phyloP scores from a whole-genome alignment of 2,888 invertebrate genomes.

The Eueremaeus valkanovi region DNA sequence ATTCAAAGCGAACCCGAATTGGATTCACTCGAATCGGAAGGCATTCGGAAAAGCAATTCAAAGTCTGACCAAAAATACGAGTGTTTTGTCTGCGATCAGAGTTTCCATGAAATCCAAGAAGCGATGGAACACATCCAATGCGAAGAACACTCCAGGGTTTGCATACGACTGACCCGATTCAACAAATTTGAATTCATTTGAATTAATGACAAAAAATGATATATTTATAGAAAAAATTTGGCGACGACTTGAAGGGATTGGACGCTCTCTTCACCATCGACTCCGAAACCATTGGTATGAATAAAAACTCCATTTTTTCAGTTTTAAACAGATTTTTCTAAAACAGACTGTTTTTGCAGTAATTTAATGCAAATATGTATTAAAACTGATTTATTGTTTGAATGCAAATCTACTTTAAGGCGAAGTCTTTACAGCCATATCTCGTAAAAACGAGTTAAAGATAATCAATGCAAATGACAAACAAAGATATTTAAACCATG shows the following conservation, averaged over 20 bases:
- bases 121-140: not conserved
- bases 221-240: not conserved
- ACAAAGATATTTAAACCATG: not conserved
- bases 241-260: slow-evolving; percentile 8
- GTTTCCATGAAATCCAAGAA: not conserved
- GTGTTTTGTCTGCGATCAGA: not conserved
- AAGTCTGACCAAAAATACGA: not conserved
- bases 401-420: not conserved
- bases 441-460: not conserved
- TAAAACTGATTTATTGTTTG: not conserved
- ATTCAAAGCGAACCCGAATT: not conserved
- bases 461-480: not conserved
- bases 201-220: not conserved
- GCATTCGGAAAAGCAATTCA: not conserved
- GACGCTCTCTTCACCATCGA: slow-evolving; percentile 22
- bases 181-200: not conserved
- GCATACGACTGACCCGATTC: not conserved
- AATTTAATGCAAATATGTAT: not conserved
- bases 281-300: not conserved
- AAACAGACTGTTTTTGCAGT: not conserved
- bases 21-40: not conserved
- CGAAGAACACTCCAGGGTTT: not conserved
- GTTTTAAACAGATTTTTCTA: too few species aligned
- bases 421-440: not conserved
- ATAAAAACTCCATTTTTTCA: not conserved